Evolutionary conservation across 1,140 invertebrate genomes (phyloP), one percentile per base, ranked within the genome.

Genomic region (Orius insidiosus): DNA sequence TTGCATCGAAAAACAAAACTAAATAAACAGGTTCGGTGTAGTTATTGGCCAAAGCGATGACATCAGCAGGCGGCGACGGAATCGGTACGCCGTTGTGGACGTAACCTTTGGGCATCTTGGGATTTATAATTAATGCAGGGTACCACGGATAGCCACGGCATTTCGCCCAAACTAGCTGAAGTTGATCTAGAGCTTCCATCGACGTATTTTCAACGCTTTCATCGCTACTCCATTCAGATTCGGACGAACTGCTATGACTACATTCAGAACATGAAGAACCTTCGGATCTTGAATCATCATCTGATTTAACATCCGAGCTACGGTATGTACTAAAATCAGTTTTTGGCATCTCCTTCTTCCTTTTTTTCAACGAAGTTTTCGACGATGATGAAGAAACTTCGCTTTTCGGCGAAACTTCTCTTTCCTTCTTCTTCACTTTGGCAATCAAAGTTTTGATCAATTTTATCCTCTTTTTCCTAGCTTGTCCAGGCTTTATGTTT

Each of bases 71-170:
- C 24, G 90, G 89, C 2, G 87, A 84, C 3, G 92, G 90, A 46
- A 95, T 78, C 0, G 87, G 87, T 1, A 95, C 87, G 15, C 86
- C 87, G 61, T 92, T 90, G 63, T 94, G 85, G 15, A 88, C 73
- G 54, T 85, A 92, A 0, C 86, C 80, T 62, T 83, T 82, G 1
- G 88, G 88, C 62, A 90, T 93, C 56, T 84, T 83, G 3, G 92
- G 89, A 64, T 94, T 86, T 39, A 96, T 90, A 37, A 95, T 71
- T 42, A 97, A 65, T 1, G 90, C 92, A 31, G 92, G 92, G 67
- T 95, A 95, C 88, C 89, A 95, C 3, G 89, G 89, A 66, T 93
- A 94, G 2, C 89, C 90, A 49, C 89, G 72, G 68, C 88, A 95
- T 60, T 95, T 95, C 1, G 90, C 90, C 92, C 92, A 97, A 1